Base-by-base conservation (phyloP, 2,797 vertebrate species). In the Epinephelus coioides region DNA sequence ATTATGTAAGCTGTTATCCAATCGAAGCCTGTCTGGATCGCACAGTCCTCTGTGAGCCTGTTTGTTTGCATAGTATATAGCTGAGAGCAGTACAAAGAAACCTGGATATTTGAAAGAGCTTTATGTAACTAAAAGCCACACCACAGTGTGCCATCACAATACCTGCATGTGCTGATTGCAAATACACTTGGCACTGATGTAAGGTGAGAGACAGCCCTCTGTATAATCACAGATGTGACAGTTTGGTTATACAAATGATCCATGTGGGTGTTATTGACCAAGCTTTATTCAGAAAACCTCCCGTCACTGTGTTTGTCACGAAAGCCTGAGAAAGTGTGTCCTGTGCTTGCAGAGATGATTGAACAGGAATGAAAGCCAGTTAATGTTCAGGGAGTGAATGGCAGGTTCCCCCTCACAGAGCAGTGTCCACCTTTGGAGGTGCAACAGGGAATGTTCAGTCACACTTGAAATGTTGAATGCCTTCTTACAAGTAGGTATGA, bases 1-100 rank as follows among this genome's bases (percentile, higher is more conserved):
- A 92, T 95, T 94, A 95, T 90, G 88, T 95, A 94, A 95, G 91
- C 83, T 90, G 91, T 94, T 95, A 94, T 94, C 89, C 93, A 94
- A 92, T 92, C 87, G 64, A 92, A 92, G 83, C 25, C 83, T 79
- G 87, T 86, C 90, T 93, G 90, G 91, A 89, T 89, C 49, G 64
- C 88, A 38, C 78, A 86, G 92, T 91, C 86, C 92, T 82, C 88
- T 74, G 76, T 82, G 87, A 67, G 85, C 91, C 83, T 91, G 90
- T 89, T 91, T 93, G 91, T 93, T 93, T 94, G 89, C 88, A 89
- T 83, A 89, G 90, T 82, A 66, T 89, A 85, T 84, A 87, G 87
- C 89, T 86, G 87, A 84, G 87, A 88, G 84, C 84, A 72, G 86
- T 65, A 87, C 88, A 94, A 91, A 91, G 87, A 90, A 91, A 89